These are phyloP conservation scores for Percina caprodes DNA, from an alignment of 2,113 vertebrate genomes.

Conservation along the genomic window DNA sequence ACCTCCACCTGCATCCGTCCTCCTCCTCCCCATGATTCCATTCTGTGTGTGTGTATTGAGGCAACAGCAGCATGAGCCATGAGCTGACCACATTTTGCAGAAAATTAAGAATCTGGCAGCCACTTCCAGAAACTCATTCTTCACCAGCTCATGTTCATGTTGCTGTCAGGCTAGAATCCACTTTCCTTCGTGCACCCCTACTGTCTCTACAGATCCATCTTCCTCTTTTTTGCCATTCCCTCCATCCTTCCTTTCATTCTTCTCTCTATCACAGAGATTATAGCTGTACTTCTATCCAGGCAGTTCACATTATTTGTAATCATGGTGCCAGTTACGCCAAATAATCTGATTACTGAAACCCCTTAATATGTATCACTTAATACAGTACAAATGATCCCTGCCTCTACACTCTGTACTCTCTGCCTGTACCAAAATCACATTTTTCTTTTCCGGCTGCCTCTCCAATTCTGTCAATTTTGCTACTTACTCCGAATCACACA, in stretches of 20 bases:
- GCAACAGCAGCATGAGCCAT: slow-evolving; percentile 1
- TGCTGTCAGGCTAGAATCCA: slow-evolving; percentile 21
- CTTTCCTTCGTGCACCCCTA: slow-evolving; percentile 4
- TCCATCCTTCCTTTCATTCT: slow-evolving; percentile 9
- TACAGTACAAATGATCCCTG: background rate
- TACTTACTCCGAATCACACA: background rate
- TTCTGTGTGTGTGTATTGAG: background rate
- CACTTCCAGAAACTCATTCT: slow-evolving; percentile 25
- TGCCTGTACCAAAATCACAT: slow-evolving; percentile 9
- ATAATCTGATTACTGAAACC: slow-evolving; percentile 35
- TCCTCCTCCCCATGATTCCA: slow-evolving; percentile 10
- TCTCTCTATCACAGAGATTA: slow-evolving; percentile 6
- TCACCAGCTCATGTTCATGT: slow-evolving; percentile 8
- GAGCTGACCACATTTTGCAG: slow-evolving; percentile 20
- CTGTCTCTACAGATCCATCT: background rate
- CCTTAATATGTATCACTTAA: background rate
- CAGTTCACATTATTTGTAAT: slow-evolving; percentile 23
- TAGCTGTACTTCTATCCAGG: slow-evolving; percentile 10
- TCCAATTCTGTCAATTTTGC: background rate
- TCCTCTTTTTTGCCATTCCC: background rate
- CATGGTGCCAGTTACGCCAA: slow-evolving; percentile 6
- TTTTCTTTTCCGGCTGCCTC: slow-evolving; percentile 8
- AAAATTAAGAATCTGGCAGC: slow-evolving; percentile 34
- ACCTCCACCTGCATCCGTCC: slow-evolving; percentile 37
- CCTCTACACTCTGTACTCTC: background rate